Base-by-base conservation (phyloP, 2,113 vertebrate genomes). In the Poecile atricapillus region DNA sequence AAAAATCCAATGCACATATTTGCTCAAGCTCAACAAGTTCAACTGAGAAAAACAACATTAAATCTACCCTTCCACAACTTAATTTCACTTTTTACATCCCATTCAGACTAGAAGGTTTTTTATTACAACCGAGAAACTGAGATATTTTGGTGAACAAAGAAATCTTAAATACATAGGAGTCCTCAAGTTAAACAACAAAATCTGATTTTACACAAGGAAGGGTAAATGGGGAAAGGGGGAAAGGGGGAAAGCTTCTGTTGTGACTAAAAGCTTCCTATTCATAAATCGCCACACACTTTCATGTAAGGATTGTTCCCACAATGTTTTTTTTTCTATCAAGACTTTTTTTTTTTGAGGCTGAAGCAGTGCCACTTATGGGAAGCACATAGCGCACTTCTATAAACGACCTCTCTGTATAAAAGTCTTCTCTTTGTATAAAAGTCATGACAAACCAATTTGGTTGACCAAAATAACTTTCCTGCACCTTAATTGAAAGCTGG, bases 211-310 rank as follows among this genome's bases (percentile, higher is more conserved):
- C 6, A 2, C 28, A 49, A 50, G 15, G 15, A 82, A 6, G 2
- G 11, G 3, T 0, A 52, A 87, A 22, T 8, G 1, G 2, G 8
- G 20, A 15, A 30, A 43, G 7, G 2, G 11, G 4, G 1, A 52
- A 87, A 22, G 9, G 1, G 2, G 6, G 20, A 21, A 30, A 43
- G 19, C 28, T 63, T 63, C 52, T 83, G 39, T 64, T 55, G 7
- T 8, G 7, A 65, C 24, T 9, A 53, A 71, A 79, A 53, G 2
- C 41, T 87, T 76, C 18, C 43, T 77, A 73, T 25, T 41, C 28
- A 30, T 10, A 83, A 76, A 80, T 20, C 33, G 52, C 13, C 9
- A 8, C 0, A 2, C 30, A 31, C 11, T 31, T 89, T 13, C 1
- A 0, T 9, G 20, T 11, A 44, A 52, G 11, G 3, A 46, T 13